Conservation (phyloP, 1,140 invertebrate genomes). For the Thrips palmi region DNA sequence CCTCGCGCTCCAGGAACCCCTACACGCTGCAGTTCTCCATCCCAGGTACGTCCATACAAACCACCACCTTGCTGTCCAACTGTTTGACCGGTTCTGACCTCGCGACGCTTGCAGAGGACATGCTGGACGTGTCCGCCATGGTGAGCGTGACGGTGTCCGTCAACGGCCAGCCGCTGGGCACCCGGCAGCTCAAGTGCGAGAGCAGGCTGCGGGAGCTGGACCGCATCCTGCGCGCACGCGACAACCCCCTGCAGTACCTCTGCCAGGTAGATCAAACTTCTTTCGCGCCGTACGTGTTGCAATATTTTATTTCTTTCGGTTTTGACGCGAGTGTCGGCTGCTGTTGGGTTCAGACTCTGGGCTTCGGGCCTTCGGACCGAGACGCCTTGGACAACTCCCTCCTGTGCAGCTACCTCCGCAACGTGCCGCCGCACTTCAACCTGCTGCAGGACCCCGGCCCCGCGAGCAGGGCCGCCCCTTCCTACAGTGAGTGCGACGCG, state of each 20-base stretch:
- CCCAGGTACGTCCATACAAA: conserved; percentile 27
- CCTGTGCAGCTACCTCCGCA: conserved; percentile 58
- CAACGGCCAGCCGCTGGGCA: conserved; percentile 55
- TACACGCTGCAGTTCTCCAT: conserved; percentile 64
- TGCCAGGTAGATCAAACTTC: conserved; percentile 45
- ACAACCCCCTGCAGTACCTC: conserved; percentile 70
- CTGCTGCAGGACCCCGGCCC: conserved; percentile 31
- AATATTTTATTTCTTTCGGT: conserved; percentile 2
- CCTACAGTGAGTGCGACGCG: not conserved
- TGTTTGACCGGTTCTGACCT: conserved; percentile 9
- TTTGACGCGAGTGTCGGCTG: conserved; percentile 7
- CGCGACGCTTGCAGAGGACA: too few relatives aligned
- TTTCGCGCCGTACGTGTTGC: not conserved
- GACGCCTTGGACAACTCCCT: conserved; percentile 66
- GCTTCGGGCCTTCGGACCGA: conserved; percentile 50
- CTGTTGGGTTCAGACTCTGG: conserved; percentile 41
- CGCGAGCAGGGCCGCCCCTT: conserved; percentile 14
- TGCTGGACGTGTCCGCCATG: conserved; percentile 60
- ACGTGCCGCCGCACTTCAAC: conserved; percentile 61
- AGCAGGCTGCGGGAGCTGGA: conserved; percentile 62
- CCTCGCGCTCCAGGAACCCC: too few relatives aligned
- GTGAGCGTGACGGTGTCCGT: conserved; percentile 58
- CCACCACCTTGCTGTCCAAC: not conserved
- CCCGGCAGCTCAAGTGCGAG: conserved; percentile 66
- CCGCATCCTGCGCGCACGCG: conserved; percentile 51